Evolutionary conservation across 2,797 vertebrate genomes (phyloP), one percentile per base, ranked within the genome.

Genomic region (Falco biarmicus): DNA sequence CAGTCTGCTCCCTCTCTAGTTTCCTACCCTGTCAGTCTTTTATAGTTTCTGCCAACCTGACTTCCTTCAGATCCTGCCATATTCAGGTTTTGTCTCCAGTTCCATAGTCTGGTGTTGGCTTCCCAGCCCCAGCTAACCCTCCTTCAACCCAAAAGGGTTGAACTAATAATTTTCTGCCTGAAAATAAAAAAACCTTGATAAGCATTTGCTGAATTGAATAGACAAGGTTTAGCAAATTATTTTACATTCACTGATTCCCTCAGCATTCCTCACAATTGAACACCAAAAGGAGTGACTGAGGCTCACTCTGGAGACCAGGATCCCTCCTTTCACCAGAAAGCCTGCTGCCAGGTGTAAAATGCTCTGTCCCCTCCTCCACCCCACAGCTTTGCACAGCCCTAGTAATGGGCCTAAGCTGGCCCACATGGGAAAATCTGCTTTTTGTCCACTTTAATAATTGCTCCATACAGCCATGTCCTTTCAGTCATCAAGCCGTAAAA

Each of bases 371-470:
- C 13, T 63, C 18, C 54, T 69, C 64, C 63, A 76, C 9, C 31
- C 21, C 50, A 32, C 6, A 54, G 13, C 39, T 87, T 43, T 76
- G 75, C 39, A 31, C 39, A 71, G 28, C 13, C n/a, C 22, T 56
- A 15, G 6, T 12, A 11, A 73, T 39, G 15, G 37, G 39, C 51
- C n/a, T 81, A 78, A 78, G 25, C 37, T 70, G 37, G 41, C 9
- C 24, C 11, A 24, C 3, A 1, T 8, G 66, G 37, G 57, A 86
- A 90, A 88, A 85, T 84, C 61, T 90, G 60, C 15, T 71, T 91
- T 95, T 95, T 78, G 61, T 86, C 82, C 65, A 31, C 73, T 78
- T 68, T 57, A 86, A 78, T 80, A 70, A 94, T 64, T 83, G 53
- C 9, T 84, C 47, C 28, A 54, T 87, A n/a, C 19, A 80, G 31